phyloP scores from a whole-genome alignment of 2,888 invertebrate genomes.

The Heliconius hortense region DNA sequence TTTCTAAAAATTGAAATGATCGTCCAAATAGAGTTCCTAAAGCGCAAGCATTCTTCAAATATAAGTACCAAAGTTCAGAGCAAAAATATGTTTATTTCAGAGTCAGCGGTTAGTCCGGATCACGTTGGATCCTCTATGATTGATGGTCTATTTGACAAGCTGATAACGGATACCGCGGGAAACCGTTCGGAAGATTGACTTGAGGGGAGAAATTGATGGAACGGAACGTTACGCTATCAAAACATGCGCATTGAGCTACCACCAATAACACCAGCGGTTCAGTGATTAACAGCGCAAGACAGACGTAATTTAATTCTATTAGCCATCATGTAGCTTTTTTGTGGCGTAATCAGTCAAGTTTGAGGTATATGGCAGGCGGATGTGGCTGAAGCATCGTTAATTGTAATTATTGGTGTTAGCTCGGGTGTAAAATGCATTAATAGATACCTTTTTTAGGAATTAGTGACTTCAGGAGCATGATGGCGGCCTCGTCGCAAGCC shows the following conservation, averaged over 20 bases:
- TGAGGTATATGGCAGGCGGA: slow-evolving; percentile 22
- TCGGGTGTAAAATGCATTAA: slow-evolving; percentile 48
- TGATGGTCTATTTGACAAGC: slow-evolving; percentile 69
- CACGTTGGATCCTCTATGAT: slow-evolving; percentile 65
- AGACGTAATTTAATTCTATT: slow-evolving; percentile 37
- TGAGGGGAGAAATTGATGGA: slow-evolving; percentile 55
- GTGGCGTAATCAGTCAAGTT: slow-evolving; percentile 33
- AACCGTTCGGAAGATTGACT: slow-evolving; percentile 69
- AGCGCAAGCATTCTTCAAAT: slow-evolving; percentile 46
- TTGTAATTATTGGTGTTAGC: slow-evolving; percentile 39
- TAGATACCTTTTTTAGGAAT: slow-evolving; percentile 98
- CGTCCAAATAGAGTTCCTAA: slow-evolving; percentile 40
- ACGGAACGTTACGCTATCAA: slow-evolving; percentile 51
- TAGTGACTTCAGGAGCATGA: slow-evolving; percentile 97
- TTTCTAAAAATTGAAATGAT: slow-evolving; percentile 38
- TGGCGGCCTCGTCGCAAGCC: slow-evolving; percentile 98
- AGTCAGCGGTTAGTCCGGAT: slow-evolving; percentile 52
- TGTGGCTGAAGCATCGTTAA: slow-evolving; percentile 32
- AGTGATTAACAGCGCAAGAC: slow-evolving; percentile 38
- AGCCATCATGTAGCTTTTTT: slow-evolving; percentile 30
- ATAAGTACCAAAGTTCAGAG: slow-evolving; percentile 50
- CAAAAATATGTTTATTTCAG: slow-evolving; percentile 47
- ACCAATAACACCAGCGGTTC: slow-evolving; percentile 43
- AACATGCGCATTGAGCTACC: slow-evolving; percentile 53
- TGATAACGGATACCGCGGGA: slow-evolving; percentile 65